Conservation (phyloP, 2,888 invertebrate genomes). For the Xestia c-nigrum region DNA sequence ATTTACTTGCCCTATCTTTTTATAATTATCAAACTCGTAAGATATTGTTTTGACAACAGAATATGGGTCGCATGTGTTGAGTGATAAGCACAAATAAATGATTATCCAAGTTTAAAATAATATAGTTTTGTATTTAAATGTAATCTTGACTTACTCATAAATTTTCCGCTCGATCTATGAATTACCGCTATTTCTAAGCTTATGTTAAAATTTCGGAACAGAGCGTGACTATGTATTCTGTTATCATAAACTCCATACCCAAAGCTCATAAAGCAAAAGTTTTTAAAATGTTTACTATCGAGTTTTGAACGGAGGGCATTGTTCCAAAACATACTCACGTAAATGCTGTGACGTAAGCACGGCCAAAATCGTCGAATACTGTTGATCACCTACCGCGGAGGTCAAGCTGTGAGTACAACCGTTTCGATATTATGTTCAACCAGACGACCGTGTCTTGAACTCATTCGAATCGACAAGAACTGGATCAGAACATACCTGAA, state of each 20-base stretch:
- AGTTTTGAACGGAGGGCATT: constrained; percentile 70
- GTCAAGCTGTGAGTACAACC: constrained; percentile 49
- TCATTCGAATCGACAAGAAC: constrained; percentile 50
- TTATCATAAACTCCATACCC: constrained; percentile 32
- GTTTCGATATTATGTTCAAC: constrained; percentile 36
- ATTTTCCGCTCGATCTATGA: constrained; percentile 22
- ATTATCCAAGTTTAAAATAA: constrained; percentile 31
- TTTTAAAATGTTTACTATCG: constrained; percentile 36
- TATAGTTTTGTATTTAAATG: constrained; percentile 1
- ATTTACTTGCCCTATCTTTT: constrained; percentile 42
- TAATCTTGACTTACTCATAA: constrained; percentile 18
- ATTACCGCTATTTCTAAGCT: neutral
- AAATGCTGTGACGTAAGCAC: constrained; percentile 71
- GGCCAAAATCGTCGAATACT: constrained; percentile 51
- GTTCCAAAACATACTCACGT: constrained; percentile 73
- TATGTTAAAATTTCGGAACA: constrained; percentile 30
- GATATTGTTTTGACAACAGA: constrained; percentile 50
- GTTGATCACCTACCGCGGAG: constrained; percentile 51
- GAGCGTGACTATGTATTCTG: constrained; percentile 26
- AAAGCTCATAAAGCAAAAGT: constrained; percentile 36
- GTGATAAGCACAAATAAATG: constrained; percentile 45
- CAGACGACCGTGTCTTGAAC: constrained; percentile 56
- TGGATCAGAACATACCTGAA: constrained; percentile 73
- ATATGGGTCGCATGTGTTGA: constrained; percentile 47
- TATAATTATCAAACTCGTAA: constrained; percentile 27